phyloP scores from a whole-genome alignment of 2,888 invertebrate species.

The Axea sp. region DNA sequence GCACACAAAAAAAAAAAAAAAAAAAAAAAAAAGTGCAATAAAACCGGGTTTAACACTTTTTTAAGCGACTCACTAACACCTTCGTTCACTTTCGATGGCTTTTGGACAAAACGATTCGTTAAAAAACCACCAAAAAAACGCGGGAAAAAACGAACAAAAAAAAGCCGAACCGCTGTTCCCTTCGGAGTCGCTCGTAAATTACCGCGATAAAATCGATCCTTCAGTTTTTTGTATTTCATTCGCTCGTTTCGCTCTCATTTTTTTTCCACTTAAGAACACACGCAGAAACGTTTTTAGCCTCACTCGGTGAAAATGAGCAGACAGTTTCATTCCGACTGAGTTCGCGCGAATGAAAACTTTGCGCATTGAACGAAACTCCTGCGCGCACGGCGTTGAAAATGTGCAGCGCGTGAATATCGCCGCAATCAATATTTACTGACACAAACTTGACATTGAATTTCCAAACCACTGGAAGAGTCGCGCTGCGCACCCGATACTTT shows the following conservation, averaged over 20 bases:
- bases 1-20: too few relatives aligned
- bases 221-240: slow-evolving; percentile 20
- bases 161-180: too few relatives aligned
- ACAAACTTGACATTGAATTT: slow-evolving; percentile 44
- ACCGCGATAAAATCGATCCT: slow-evolving; percentile 13
- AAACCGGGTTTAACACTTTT: too few relatives aligned
- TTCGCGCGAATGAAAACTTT: slow-evolving; percentile 30
- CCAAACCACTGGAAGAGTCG: neutral
- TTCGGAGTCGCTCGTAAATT: too few relatives aligned
- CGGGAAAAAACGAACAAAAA: too few relatives aligned
- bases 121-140: too few relatives aligned
- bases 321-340: slow-evolving; percentile 29
- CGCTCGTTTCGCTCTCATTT: slow-evolving; percentile 10
- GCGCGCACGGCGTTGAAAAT: too few relatives aligned
- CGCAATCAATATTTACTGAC: slow-evolving; percentile 38
- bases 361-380: slow-evolving; percentile 1
- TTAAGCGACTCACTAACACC: too few relatives aligned
- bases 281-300: slow-evolving; percentile 8
- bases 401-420: neutral
- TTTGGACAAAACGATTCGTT: too few relatives aligned
- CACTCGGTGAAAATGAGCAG: slow-evolving; percentile 14
- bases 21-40: too few relatives aligned
- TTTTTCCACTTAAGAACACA: slow-evolving; percentile 13
- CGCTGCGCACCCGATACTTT: too few relatives aligned
- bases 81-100: too few relatives aligned